Evolutionary conservation across 1,140 invertebrate genomes (phyloP).

Genomic region (Drosophila kepulauana): DNA sequence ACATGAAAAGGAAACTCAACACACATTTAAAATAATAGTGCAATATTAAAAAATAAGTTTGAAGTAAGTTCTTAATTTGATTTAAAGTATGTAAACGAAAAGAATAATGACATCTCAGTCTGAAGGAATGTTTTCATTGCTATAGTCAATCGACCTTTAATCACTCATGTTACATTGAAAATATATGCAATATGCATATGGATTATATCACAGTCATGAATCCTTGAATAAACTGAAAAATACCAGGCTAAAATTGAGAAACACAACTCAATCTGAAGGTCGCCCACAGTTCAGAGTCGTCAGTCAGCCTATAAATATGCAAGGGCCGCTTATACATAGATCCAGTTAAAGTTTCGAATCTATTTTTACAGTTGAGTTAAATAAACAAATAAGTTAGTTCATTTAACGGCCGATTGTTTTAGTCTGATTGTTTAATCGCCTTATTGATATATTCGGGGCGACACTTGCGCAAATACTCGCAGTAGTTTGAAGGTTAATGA

Average conservation of each 20-base stretch:
- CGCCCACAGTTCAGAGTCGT: conserved; percentile 1
- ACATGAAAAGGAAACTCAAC: too few species aligned
- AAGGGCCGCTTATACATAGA: not conserved
- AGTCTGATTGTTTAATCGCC: conserved; percentile 35
- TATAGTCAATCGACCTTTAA: too few species aligned
- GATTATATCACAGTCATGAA: not conserved
- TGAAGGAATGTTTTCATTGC: too few species aligned
- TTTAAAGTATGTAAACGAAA: too few species aligned
- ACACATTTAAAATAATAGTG: too few species aligned
- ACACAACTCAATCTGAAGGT: conserved; percentile 8
- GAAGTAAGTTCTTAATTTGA: too few species aligned
- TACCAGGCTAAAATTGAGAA: not conserved
- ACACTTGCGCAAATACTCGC: conserved; percentile 56
- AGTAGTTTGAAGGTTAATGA: conserved; percentile 60
- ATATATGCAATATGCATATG: too few species aligned
- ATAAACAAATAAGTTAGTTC: conserved; percentile 40
- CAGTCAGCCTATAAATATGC: conserved; percentile 43
- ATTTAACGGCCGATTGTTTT: conserved; percentile 49
- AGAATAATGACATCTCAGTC: too few species aligned
- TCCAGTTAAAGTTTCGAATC: conserved; percentile 1
- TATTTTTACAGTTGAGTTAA: conserved; percentile 33
- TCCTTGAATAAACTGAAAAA: not conserved
- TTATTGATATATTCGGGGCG: conserved; percentile 31
- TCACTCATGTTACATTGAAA: too few species aligned
- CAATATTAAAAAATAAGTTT: too few species aligned